phyloP scores from a whole-genome alignment of 2,888 invertebrate genomes.

The Drosophila paramelanica region DNA sequence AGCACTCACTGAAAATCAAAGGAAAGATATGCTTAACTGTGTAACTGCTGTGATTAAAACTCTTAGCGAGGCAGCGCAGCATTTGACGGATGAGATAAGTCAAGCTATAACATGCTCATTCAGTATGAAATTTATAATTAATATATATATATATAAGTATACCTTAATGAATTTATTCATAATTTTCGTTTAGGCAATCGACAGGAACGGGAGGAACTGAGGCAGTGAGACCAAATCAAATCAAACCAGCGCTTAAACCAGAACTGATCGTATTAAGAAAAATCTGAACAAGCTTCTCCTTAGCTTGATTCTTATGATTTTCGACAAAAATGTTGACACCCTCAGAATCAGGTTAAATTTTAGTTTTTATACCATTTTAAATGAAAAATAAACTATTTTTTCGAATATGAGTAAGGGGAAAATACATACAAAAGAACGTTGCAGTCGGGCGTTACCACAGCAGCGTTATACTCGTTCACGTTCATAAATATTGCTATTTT shows the following conservation, averaged over 20 bases:
- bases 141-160: neutral
- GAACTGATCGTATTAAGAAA: neutral
- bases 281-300: too few species aligned
- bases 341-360: too few species aligned
- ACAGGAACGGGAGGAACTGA: neutral
- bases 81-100: neutral
- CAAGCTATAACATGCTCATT: neutral
- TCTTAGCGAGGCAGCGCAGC: neutral
- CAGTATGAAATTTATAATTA: neutral
- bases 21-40: conserved; percentile 44
- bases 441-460: too few species aligned
- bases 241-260: neutral
- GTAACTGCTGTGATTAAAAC: neutral
- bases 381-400: too few species aligned
- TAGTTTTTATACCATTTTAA: too few species aligned
- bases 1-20: conserved; percentile 25
- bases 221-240: neutral
- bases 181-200: neutral
- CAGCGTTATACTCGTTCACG: too few species aligned
- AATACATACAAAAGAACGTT: too few species aligned
- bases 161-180: neutral
- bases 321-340: too few species aligned
- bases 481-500: too few species aligned
- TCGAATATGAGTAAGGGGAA: too few species aligned
- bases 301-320: too few species aligned